A percentile compares a stretch with the other conserved stretches of the same genome.
phyloP scores from a whole-genome alignment of 2,888 invertebrate species.

The Callimorpha dominula region DNA sequence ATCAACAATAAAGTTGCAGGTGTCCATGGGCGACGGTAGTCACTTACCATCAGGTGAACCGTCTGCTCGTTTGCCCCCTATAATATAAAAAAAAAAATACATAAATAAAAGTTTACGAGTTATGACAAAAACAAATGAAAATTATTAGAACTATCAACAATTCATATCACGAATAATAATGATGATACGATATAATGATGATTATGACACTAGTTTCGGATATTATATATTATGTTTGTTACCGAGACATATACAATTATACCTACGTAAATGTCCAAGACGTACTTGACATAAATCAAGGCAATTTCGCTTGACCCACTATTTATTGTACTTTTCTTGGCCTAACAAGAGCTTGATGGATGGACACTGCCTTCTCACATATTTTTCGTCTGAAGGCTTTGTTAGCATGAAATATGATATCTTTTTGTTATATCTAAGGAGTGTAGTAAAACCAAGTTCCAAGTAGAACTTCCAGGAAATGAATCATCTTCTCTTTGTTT shows the following conservation, averaged over 20 bases:
- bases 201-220: neutral
- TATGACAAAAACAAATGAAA: too few relatives aligned
- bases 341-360: slow-evolving; percentile 44
- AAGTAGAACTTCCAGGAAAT: neutral
- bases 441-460: neutral
- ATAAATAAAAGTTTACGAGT: too few relatives aligned
- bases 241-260: slow-evolving; percentile 40
- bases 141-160: too few relatives aligned
- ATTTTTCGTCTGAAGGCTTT: slow-evolving; percentile 25
- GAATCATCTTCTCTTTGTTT: neutral
- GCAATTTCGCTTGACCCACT: slow-evolving; percentile 48
- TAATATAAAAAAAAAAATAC: too few relatives aligned
- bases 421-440: slow-evolving; percentile 22
- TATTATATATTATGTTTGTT: slow-evolving; percentile 10
- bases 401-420: slow-evolving; percentile 38
- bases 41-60: too few relatives aligned
- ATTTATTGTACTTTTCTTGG: slow-evolving; percentile 46
- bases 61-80: too few relatives aligned
- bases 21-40: too few relatives aligned
- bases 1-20: too few relatives aligned
- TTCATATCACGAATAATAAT: too few relatives aligned
- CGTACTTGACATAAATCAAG: slow-evolving; percentile 42
- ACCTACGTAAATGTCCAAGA: slow-evolving; percentile 24
- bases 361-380: slow-evolving; percentile 26
- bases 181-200: neutral